Base-by-base conservation (phyloP, 2,113 vertebrate species). In the Rhinolophus ferrumequinum region DNA sequence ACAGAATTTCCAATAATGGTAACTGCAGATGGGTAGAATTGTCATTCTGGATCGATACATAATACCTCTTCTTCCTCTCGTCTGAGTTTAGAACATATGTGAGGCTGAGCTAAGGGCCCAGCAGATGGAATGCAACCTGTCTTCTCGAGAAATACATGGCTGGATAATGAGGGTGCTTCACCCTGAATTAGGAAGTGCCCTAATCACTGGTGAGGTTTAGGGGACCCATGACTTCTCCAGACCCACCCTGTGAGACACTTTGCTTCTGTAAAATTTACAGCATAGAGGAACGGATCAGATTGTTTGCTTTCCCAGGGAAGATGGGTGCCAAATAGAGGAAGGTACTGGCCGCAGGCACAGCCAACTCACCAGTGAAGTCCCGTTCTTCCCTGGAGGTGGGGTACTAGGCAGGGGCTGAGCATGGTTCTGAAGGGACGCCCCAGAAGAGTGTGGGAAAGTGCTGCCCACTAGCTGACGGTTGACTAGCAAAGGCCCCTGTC, bases 361-460 rank as follows among this genome's bases (percentile, higher is more conserved):
- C 52, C 52, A 54, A 54, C 52, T 50, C 13, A 50, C 47, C 47
- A 50, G 47, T 50, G 47, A 50, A 50, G 47, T 50, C 47, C 47
- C 47, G 44, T 69, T 26, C 38, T n/a, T 16, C 16, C 8, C 11
- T 14, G 0, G 3, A 5, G 35, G 30, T 1, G 3, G 41, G 30
- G 69, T 7, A 44, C 41, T 44, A 11, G 14, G 33, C 18, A 47
- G 75, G 66, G 10, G 60, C 47, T 50, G 47, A 50, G 47, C 47
- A 50, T 13, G 47, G 52, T 54, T 54, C 52, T 54, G 52, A 50
- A 50, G 52, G 14, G 52, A 54, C 16, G 15, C 52, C 52, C 5
- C 52, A 54, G 14, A 11, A 50, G 11, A 38, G 11, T 22, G 15
- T 69, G 60, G 60, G 75, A 64, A 62, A 24, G 5, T 54, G 52